Evolutionary conservation across 1,140 invertebrate genomes (phyloP).

Genomic region (Drosophila paulistorum): DNA sequence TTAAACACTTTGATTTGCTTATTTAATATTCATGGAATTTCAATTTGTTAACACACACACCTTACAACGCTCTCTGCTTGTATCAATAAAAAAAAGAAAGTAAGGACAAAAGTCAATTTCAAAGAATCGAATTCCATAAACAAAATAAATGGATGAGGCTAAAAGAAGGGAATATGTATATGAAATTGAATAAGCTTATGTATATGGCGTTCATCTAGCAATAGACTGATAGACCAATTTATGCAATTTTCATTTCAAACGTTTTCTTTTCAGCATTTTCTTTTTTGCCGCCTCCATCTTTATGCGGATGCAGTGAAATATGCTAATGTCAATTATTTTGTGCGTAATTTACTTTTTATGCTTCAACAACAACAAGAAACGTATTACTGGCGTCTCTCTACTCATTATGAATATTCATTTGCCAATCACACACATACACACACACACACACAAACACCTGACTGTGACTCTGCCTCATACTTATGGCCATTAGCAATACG

Average conservation of each 20-base stretch:
- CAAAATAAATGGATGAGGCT: conserved; percentile 1
- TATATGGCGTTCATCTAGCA: background rate
- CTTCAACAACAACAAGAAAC: conserved; percentile 53
- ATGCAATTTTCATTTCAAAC: conserved; percentile 6
- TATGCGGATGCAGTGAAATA: conserved; percentile 58
- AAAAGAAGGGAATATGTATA: background rate
- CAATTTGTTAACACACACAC: background rate
- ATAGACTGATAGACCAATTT: background rate
- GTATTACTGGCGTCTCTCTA: conserved; percentile 61
- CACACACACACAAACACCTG: background rate
- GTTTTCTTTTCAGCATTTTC: background rate
- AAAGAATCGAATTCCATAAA: conserved; percentile 39
- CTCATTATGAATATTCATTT: conserved; percentile 73
- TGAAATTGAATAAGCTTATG: background rate
- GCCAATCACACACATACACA: conserved; percentile 14
- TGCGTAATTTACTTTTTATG: conserved; percentile 79
- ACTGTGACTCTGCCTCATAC: background rate
- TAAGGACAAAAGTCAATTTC: conserved; percentile 23
- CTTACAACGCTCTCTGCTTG: background rate
- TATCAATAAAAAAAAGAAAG: conserved; percentile 19
- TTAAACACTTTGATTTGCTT: background rate
- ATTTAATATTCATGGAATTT: background rate
- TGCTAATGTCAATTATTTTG: conserved; percentile 80
- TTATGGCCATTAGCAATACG: conserved; percentile 1
- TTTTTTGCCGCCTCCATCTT: background rate